Base-by-base conservation (phyloP, 2,888 invertebrate species). In the Mycalesis mineus region DNA sequence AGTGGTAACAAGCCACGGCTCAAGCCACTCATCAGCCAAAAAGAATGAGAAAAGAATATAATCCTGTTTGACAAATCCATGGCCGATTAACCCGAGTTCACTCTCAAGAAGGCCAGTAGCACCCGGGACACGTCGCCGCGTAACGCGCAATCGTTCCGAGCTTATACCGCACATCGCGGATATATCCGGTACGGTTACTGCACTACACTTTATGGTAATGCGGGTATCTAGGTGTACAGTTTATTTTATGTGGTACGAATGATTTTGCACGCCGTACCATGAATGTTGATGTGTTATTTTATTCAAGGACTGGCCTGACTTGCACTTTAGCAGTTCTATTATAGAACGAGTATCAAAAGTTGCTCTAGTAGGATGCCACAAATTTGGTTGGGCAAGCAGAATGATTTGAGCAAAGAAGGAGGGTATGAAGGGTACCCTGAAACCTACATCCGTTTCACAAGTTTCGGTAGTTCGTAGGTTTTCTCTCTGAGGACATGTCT, bases 171-270 rank as follows among this genome's bases (percentile, higher is more conserved):
- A 55, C 49, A 28, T 40, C 33, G n/a, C n/a, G 37, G 42, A 2
- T 5, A 22, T 22, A 4, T 5, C 22, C 22, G 22, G 22, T 22
- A 22, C 41, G 51, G 42, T 60, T 52, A 52, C 51, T 28, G 22
- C 48, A 49, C 31, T 57, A 33, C 37, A 51, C 48, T 42, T 56
- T 60, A 60, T 60, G 56, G 51, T 55, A 50, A 54, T 44, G 9
- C 33, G 31, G 39, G 31, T 13, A 31, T 37, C 33, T 29, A 28
- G 28, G 44, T 41, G 17, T 31, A 31, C 31, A 39, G 49, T 37
- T 57, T 57, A 49, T 49, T 49, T 37, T 28, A 49, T 57, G 53
- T 47, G 56, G 36, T 33, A 55, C 17, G 17, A 15, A 33, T 42
- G 40, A 48, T 36, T 56, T 55, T 17, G 45, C 39, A 29, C 33